Evolutionary conservation across 2,113 vertebrate species (phyloP).

Genomic region (Uropsilus gracilis): DNA sequence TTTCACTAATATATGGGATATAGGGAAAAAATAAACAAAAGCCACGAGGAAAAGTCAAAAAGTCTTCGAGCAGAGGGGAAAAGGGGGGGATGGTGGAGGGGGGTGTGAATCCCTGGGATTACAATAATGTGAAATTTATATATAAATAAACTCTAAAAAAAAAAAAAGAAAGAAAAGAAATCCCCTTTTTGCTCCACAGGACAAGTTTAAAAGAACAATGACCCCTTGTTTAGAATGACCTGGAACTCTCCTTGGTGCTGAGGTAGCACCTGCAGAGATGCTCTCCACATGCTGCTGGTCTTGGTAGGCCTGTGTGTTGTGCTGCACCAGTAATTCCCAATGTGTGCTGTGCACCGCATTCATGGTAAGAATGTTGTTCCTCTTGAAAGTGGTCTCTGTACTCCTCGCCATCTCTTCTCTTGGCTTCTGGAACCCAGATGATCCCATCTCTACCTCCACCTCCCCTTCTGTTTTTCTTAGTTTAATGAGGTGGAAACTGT

Average conservation of each 20-base stretch:
- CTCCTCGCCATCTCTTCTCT: not conserved
- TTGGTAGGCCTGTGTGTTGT: not conserved
- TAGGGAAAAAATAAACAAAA: too few species aligned
- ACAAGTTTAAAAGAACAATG: not conserved
- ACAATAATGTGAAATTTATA: too few species aligned
- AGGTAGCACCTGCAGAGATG: not conserved
- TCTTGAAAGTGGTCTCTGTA: not conserved
- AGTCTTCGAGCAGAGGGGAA: too few species aligned
- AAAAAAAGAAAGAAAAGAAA: too few species aligned
- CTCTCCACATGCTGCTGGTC: not conserved
- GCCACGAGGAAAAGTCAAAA: too few species aligned
- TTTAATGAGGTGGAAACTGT: not conserved
- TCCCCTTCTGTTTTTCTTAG: not conserved
- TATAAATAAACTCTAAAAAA: too few species aligned
- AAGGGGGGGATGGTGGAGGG: too few species aligned
- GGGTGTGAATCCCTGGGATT: too few species aligned
- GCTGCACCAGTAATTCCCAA: not conserved
- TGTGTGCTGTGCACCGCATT: not conserved
- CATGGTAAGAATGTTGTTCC: not conserved
- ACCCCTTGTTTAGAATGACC: too few species aligned
- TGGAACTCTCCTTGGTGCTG: conserved; percentile 67
- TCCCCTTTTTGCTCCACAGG: not conserved
- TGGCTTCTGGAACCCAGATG: not conserved
- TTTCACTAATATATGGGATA: too few species aligned
- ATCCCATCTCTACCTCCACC: not conserved